Evolutionary conservation across 2,797 vertebrate genomes (phyloP).

Genomic region (Denticeps clupeoides): DNA sequence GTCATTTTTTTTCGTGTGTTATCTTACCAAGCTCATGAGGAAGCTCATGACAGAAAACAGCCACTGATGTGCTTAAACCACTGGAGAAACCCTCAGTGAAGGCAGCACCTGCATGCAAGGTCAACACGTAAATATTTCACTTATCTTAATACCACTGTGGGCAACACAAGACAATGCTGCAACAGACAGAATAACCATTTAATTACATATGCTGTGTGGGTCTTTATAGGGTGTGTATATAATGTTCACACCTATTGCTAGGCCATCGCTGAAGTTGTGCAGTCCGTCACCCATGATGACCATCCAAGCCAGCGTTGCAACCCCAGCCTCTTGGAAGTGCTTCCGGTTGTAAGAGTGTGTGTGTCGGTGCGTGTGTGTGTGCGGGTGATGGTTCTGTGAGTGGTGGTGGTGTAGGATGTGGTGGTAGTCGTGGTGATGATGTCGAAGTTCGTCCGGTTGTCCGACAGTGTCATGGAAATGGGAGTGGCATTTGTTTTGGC

Average conservation of each 20-base stretch:
- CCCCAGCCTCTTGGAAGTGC: constrained; percentile 82
- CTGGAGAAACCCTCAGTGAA: constrained; percentile 90
- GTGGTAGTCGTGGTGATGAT: constrained; percentile 97
- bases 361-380: constrained; percentile 87
- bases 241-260: constrained; percentile 70
- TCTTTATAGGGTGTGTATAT: no score
- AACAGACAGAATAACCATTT: neutral
- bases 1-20: no score
- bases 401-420: constrained; percentile 97
- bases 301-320: constrained; percentile 95
- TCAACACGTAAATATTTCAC: neutral
- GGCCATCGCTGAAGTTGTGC: constrained; percentile 92
- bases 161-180: no score
- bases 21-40: constrained; percentile 90
- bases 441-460: constrained; percentile 79
- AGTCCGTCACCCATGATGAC: constrained; percentile 97
- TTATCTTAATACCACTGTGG: no score
- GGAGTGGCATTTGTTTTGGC: constrained; percentile 95
- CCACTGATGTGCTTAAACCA: constrained; percentile 91
- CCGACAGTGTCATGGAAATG: constrained; percentile 94
- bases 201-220: neutral
- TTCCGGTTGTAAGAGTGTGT: constrained; percentile 81
- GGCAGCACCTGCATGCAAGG: constrained; percentile 70
- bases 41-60: constrained; percentile 94
- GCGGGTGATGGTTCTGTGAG: constrained; percentile 95